Conservation (phyloP, 1,140 invertebrate species). For the Chionoecetes opilio region DNA sequence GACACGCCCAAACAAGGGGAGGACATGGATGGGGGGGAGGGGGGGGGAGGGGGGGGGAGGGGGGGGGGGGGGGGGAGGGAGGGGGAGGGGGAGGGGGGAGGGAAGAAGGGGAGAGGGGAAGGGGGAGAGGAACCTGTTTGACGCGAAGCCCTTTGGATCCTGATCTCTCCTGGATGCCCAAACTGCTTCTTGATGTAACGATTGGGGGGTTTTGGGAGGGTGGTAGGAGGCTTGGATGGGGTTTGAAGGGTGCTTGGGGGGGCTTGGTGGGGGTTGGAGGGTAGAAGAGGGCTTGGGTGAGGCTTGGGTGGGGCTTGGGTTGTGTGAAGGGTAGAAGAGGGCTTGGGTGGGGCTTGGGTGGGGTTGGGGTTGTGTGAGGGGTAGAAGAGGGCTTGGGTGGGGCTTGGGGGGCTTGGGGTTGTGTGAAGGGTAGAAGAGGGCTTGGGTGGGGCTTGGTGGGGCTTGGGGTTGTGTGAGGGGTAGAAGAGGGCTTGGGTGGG, state of each 20-base stretch:
- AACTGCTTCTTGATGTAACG: neutral
- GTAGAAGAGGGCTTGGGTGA: neutral
- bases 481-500: neutral
- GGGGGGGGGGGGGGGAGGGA: neutral
- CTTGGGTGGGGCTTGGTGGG: neutral
- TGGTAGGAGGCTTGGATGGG: no score
- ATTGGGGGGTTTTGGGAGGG: neutral
- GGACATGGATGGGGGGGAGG: neutral
- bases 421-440: no score
- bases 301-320: neutral
- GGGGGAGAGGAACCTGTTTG: slow-evolving; percentile 10
- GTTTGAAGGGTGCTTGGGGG: neutral
- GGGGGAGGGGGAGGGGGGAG: neutral
- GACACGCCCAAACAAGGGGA: slow-evolving; percentile 53
- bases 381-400: no score
- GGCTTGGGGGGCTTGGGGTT: no score
- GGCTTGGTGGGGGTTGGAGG: neutral
- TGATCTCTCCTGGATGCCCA: neutral
- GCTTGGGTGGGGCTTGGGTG: slow-evolving; percentile 20
- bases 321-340: no score
- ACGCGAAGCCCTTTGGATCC: neutral
- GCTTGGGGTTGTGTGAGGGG: neutral
- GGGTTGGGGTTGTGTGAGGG: neutral
- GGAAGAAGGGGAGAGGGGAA: slow-evolving; percentile 20
- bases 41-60: neutral